Conservation (phyloP, 2,797 vertebrate genomes). For the Gymnopithys bicolor region DNA sequence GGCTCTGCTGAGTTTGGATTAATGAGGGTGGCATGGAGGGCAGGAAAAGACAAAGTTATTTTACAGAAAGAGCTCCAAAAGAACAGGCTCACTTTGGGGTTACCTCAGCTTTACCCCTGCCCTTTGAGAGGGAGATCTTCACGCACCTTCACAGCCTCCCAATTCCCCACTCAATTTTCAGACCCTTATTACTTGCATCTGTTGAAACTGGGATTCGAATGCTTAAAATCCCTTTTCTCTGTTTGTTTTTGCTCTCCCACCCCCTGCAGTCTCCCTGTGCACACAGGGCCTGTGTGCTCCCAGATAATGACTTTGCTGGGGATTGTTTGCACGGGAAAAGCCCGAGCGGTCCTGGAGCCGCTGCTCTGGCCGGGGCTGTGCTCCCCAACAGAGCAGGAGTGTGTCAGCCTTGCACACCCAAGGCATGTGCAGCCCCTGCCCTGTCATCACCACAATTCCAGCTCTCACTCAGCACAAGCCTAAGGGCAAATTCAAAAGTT, state of each 20-base stretch:
- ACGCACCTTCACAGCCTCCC: neutral
- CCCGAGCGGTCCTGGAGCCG: neutral
- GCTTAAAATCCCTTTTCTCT: neutral
- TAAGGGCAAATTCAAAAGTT: conserved; percentile 20
- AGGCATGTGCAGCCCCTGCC: neutral
- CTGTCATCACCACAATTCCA: neutral
- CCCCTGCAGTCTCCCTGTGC: neutral
- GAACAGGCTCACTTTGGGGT: neutral
- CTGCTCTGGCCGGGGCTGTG: neutral
- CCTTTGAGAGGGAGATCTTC: neutral
- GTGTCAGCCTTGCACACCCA: neutral
- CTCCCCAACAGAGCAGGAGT: neutral
- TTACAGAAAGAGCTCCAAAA: neutral
- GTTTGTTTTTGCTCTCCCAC: neutral
- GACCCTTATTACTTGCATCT: neutral
- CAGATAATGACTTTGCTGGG: neutral
- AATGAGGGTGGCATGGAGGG: rapidly evolving
- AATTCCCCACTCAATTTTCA: neutral
- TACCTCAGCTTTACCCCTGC: neutral
- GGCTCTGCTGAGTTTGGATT: neutral
- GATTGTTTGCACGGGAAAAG: neutral
- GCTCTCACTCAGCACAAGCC: neutral
- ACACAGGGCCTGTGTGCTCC: neutral
- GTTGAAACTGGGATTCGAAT: neutral
- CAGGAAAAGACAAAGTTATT: neutral